Percentiles rank a stretch among this genome's conserved stretches.
Evolutionary conservation across 1,140 invertebrate species (phyloP).

Genomic region (Trichomalopsis sarcophagae): DNA sequence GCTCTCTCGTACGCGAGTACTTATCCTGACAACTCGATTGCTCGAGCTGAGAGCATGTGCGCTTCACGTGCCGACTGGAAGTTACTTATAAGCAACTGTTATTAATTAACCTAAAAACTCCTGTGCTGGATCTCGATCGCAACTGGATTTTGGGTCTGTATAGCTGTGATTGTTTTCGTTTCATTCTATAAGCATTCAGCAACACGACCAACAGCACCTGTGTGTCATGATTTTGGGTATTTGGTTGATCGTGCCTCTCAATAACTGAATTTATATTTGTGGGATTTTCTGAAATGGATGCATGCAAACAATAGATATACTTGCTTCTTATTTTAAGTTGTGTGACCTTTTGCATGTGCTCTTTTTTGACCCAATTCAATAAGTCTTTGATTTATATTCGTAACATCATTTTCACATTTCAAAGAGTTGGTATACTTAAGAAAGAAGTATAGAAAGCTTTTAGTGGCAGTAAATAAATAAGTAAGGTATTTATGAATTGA

Average conservation of each 20-base stretch:
- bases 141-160: not conserved
- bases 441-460: not conserved
- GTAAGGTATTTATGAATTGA: not conserved
- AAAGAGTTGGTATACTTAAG: not conserved
- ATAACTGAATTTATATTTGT: not conserved
- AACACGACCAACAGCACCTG: not conserved
- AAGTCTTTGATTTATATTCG: not conserved
- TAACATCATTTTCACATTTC: not conserved
- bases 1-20: not conserved
- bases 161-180: not conserved
- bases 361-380: not conserved
- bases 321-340: not conserved
- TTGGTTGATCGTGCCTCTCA: not conserved
- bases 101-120: slow-evolving; percentile 36
- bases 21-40: not conserved
- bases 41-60: slow-evolving; percentile 23
- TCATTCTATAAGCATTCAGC: not conserved
- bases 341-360: not conserved
- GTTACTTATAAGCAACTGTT: not conserved
- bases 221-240: not conserved
- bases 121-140: not conserved
- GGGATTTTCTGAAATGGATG: not conserved
- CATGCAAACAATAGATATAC: not conserved
- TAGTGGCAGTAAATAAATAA: not conserved
- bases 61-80: slow-evolving; percentile 15